These are phyloP conservation scores for Palythoa grandiflora DNA, from an alignment of 92 coral and sea anemone genomes.

Conservation along the genomic window DNA sequence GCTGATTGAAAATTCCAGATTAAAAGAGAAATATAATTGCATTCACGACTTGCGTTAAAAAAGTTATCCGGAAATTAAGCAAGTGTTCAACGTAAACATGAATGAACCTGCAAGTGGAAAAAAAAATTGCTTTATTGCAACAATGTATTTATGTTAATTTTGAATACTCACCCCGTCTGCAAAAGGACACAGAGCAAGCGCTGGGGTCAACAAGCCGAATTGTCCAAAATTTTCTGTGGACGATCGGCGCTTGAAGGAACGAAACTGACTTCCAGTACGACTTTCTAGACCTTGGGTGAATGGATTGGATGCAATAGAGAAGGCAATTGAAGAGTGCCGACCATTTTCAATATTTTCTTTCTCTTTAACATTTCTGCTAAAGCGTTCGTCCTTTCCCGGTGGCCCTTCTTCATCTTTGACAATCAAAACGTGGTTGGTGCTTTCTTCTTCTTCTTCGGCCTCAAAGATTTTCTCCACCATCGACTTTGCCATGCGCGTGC, in stretches of 20 bases:
- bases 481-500: constrained; percentile 20
- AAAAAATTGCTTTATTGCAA: background rate
- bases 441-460: constrained; percentile 26
- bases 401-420: constrained; percentile 41
- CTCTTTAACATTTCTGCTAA: constrained; percentile 19
- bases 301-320: constrained; percentile 47
- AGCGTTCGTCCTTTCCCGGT: background rate
- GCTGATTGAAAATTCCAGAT: no score
- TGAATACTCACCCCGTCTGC: constrained; percentile 85
- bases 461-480: constrained; percentile 17
- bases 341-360: constrained; percentile 15
- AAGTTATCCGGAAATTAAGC: background rate
- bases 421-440: constrained; percentile 49
- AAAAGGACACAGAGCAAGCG: constrained; percentile 79
- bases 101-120: background rate
- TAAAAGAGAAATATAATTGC: background rate
- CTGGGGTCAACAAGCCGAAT: constrained; percentile 89
- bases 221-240: constrained; percentile 92
- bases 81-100: background rate
- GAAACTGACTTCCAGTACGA: constrained; percentile 52
- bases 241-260: constrained; percentile 79
- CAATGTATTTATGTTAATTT: background rate
- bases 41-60: background rate
- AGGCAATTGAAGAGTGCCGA: constrained; percentile 63
- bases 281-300: background rate